Evolutionary conservation across 2,113 vertebrate genomes (phyloP).

Genomic region (Hemiscyllium ocellatum): DNA sequence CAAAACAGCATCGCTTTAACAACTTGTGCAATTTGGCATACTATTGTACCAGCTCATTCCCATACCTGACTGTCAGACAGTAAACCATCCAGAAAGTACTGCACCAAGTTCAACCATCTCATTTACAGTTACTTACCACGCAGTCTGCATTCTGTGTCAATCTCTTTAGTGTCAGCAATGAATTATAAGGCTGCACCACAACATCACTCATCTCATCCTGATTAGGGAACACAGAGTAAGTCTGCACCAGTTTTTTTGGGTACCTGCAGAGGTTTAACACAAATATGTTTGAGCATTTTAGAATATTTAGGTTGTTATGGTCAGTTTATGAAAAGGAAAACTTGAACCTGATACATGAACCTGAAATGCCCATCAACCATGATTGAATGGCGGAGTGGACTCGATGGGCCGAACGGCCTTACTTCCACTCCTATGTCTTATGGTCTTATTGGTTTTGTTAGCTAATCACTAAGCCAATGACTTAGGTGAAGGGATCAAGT

Average conservation of each 20-base stretch:
- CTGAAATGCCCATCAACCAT: no score
- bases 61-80: background rate
- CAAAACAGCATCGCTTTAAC: background rate
- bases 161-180: constrained; percentile 87
- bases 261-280: constrained; percentile 60
- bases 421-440: no score
- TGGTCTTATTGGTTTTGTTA: background rate
- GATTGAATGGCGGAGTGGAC: no score
- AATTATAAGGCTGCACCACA: constrained; percentile 96
- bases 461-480: background rate
- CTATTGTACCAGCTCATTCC: background rate
- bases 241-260: constrained; percentile 97
- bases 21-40: background rate
- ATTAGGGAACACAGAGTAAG: constrained; percentile 94
- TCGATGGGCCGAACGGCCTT: no score
- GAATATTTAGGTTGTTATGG: background rate
- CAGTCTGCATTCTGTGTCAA: constrained; percentile 97
- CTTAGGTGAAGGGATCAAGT: no score
- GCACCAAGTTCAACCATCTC: background rate
- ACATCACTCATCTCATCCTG: constrained; percentile 98
- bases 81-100: no score
- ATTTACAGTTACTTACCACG: constrained; percentile 66
- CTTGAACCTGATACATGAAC: background rate
- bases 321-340: background rate
- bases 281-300: background rate